Evolutionary conservation across 2,113 vertebrate genomes (phyloP), one percentile per base, ranked within the genome.

Genomic region (Chionis minor): DNA sequence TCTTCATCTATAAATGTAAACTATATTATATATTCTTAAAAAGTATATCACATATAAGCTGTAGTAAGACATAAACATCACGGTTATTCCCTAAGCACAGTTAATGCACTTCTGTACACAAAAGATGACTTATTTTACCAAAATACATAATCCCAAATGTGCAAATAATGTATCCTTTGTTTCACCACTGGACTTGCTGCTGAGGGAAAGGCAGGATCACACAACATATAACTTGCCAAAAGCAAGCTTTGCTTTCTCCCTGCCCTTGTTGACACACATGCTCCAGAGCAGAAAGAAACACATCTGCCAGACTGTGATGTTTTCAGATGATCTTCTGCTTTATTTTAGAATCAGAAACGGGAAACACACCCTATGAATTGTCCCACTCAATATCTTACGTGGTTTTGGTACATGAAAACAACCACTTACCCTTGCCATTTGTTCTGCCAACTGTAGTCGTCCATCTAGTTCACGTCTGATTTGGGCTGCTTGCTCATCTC

Each of bases 401-500:
- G 11, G 1, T 79, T 74, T 56, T 61, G 69, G 38, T 81, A 62
- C 24, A n/a, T 12, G 20, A 86, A 92, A 86, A 47, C 38, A 70
- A 42, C 4, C 20, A 65, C 97, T 97, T 97, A 99, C 99, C 98
- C 98, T 99, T 90, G 99, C 98, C 95, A 99, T 99, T 97, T 98
- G 99, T 55, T 99, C 99, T 8, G 99, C 99, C 96, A 99, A 47
- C n/a, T 99, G 99, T 19, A 99, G 96, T 38, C 99, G 98, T 20
- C 99, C 99, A 78, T 99, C 99, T 79, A 99, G 98, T 90, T 99
- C 99, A 88, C 99, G 98, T 96, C 99, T 98, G 96, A 99, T 99
- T 98, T 99, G 99, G 45, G 99, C 99, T 67, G 99, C 99, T 98
- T 99, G 99, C 88, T 99, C 99, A 84, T 99, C 99, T 94, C 99